A percentile compares a stretch with the other conserved stretches of the same genome.
Evolutionary conservation across 2,797 vertebrate species (phyloP).

Genomic region (Oreochromis mossambicus): DNA sequence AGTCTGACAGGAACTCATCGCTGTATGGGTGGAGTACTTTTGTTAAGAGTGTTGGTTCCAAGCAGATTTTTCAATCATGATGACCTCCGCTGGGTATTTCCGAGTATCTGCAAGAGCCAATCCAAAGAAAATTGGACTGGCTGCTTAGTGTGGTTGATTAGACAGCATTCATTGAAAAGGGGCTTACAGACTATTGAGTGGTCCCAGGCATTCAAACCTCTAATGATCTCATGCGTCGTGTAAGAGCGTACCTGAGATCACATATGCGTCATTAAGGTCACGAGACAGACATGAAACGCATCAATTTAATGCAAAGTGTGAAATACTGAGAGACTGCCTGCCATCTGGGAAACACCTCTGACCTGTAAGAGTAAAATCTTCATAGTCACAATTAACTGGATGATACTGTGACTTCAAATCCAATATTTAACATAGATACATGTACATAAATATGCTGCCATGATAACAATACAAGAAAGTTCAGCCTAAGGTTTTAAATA

Average conservation of each 20-base stretch:
- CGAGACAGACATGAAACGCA: not conserved
- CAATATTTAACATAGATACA: not conserved
- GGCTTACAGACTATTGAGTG: not conserved
- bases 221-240: not conserved
- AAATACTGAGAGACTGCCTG: not conserved
- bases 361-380: slow-evolving; percentile 1
- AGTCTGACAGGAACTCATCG: not conserved
- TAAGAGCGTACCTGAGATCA: not conserved
- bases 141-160: not conserved
- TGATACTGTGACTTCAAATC: not conserved
- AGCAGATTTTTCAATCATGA: not conserved
- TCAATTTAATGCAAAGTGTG: not conserved
- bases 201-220: not conserved
- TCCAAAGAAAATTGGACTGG: not conserved
- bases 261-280: not conserved
- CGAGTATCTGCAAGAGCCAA: not conserved
- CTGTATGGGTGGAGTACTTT: not conserved
- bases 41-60: not conserved
- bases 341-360: not conserved
- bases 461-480: not conserved
- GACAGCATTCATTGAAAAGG: not conserved
- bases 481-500: not conserved
- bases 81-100: not conserved
- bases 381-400: not conserved
- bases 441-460: not conserved